Conservation (phyloP, 2,797 vertebrate species). For the Darevskia nairensis region DNA sequence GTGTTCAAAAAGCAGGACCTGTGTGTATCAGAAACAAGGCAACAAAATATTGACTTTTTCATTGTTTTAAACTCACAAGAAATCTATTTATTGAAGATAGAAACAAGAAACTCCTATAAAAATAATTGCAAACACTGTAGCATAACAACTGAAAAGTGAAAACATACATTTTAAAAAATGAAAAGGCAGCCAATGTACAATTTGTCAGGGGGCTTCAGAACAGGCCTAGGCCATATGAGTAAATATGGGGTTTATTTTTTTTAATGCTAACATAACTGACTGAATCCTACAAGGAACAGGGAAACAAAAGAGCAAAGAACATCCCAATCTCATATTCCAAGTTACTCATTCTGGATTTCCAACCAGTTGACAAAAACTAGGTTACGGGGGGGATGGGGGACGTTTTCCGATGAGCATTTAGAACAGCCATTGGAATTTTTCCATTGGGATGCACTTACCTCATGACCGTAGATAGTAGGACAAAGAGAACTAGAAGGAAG, state of each 20-base stretch:
- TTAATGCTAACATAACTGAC: background rate
- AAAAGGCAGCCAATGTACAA: background rate
- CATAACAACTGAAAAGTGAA: background rate
- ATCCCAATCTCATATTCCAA: background rate
- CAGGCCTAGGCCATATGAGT: background rate
- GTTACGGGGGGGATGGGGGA: no score
- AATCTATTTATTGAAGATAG: background rate
- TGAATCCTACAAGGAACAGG: background rate
- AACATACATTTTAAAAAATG: background rate
- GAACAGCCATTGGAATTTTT: background rate
- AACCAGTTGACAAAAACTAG: no score
- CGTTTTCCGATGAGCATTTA: background rate
- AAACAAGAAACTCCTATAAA: background rate
- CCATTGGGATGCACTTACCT: slow-evolving; percentile 81
- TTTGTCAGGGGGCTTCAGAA: background rate
- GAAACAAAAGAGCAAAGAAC: background rate
- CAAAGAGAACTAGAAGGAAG: slow-evolving; percentile 93
- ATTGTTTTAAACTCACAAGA: background rate
- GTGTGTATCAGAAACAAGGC: background rate
- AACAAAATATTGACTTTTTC: background rate
- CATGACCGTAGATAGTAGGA: slow-evolving; percentile 95
- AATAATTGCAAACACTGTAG: background rate
- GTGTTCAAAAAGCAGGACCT: no score
- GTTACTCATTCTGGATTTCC: background rate
- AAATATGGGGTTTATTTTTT: background rate